Base-by-base conservation (phyloP, 2,888 invertebrate species). In the Saturnia pavonia region DNA sequence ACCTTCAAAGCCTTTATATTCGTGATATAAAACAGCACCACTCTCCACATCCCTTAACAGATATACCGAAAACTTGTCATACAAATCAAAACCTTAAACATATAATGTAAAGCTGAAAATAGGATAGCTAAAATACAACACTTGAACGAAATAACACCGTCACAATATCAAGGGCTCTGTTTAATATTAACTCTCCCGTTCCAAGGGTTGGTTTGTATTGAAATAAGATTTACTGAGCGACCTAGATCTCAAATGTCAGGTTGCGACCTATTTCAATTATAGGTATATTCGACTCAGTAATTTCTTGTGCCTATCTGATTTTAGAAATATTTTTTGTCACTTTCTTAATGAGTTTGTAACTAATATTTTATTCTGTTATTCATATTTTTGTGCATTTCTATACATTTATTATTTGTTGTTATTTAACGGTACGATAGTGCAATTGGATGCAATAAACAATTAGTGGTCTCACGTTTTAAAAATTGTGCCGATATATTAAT, bases 201-300 rank as follows among this genome's bases (percentile, higher is more conserved):
- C 76, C 77, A 74, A 76, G 73, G 74, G 68, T 68, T 67, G 68
- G 71, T 75, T 74, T 71, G 75, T 71, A 74, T 73, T 72, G 73
- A 79, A 78, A 79, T 78, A 78, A 83, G 82, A 81, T 84, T 82
- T 84, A 70, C 70, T 69, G 70, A 70, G 72, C 78, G 84, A 85
- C 87, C 87, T 80, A 80, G 80, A 85, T 86, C 74, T 76, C 74
- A 83, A 85, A 82, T 84, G 83, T 78, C 82, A 82, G 76, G 74
- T 19, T 65, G 40, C 70, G 71, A 70, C 60, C 72, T 74, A 71
- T 74, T 79, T 71, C 77, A 66, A 51, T 51, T 54, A 42, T 25
- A 27, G 27, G 27, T 3, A 14, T 14, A 60, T 2, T 25, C 14
- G 27, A 12, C 14, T 27, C 3, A 27, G 14, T 14, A 11, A 27